Conservation (phyloP, 1,140 invertebrate genomes). For the Ostrea denselamellosa region DNA sequence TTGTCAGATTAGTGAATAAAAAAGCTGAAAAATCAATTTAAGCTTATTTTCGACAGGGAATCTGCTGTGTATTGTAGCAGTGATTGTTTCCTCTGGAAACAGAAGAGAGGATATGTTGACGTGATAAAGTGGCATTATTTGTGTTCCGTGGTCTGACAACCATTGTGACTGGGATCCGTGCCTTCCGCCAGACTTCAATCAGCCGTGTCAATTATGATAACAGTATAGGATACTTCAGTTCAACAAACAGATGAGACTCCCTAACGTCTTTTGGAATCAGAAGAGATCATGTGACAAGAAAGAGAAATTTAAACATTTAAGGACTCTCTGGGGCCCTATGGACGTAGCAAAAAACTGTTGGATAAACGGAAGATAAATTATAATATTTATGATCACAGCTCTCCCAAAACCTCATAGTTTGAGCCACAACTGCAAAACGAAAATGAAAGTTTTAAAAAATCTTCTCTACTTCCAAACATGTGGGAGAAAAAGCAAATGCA, state of each 20-base stretch:
- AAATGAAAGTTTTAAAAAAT: too few species aligned
- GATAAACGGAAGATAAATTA: too few species aligned
- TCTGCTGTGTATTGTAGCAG: neutral
- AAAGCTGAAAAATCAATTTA: slow-evolving; percentile 12
- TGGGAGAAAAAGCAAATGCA: too few species aligned
- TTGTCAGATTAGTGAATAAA: neutral
- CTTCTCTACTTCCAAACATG: too few species aligned
- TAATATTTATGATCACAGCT: too few species aligned
- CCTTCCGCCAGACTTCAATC: slow-evolving; percentile 19
- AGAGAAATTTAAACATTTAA: neutral
- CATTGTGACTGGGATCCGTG: neutral
- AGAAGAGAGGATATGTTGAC: neutral
- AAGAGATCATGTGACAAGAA: neutral
- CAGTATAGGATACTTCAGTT: neutral
- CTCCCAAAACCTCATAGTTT: too few species aligned
- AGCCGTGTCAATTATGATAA: slow-evolving; percentile 13
- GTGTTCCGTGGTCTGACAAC: neutral
- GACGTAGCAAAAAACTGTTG: too few species aligned
- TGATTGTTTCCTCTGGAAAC: neutral
- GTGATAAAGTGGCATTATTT: slow-evolving; percentile 23
- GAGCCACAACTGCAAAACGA: too few species aligned
- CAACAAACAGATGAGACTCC: neutral
- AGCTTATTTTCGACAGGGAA: neutral
- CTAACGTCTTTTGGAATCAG: neutral
- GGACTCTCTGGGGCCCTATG: too few species aligned